Conservation (phyloP, 2,797 vertebrate species). For the Amniataba percoides region DNA sequence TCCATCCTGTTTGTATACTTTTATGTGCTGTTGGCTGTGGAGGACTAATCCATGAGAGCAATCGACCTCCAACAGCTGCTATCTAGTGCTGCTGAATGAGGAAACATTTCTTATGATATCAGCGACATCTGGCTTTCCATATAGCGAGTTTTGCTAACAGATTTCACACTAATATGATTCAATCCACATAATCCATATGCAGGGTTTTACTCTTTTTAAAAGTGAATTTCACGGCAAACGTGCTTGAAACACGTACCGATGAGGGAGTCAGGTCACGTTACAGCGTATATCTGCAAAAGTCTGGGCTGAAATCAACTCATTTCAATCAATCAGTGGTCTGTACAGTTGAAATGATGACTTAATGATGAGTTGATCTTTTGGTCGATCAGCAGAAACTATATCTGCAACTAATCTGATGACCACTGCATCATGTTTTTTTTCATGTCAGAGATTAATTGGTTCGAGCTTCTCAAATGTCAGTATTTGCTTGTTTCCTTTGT, state of each 20-base stretch:
- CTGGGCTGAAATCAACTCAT: background rate
- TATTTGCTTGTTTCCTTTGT: background rate
- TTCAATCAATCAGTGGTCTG: background rate
- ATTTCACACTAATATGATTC: background rate
- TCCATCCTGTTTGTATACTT: conserved; percentile 1
- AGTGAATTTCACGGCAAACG: background rate
- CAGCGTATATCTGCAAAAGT: background rate
- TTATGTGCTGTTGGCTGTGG: conserved; percentile 16
- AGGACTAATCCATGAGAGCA: background rate
- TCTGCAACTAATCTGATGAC: background rate
- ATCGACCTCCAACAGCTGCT: background rate
- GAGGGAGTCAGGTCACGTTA: background rate
- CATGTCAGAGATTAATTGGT: background rate
- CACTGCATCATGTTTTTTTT: background rate
- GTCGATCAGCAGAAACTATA: background rate
- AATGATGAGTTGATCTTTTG: background rate
- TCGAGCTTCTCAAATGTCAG: background rate
- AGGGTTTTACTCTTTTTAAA: background rate
- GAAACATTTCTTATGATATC: background rate
- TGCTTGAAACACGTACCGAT: background rate
- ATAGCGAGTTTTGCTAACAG: background rate
- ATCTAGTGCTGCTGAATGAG: background rate
- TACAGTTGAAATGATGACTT: background rate
- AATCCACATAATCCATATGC: background rate
- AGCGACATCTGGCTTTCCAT: background rate